phyloP scores from a whole-genome alignment of 2,113 vertebrate genomes.

The Pogona vitticeps region DNA sequence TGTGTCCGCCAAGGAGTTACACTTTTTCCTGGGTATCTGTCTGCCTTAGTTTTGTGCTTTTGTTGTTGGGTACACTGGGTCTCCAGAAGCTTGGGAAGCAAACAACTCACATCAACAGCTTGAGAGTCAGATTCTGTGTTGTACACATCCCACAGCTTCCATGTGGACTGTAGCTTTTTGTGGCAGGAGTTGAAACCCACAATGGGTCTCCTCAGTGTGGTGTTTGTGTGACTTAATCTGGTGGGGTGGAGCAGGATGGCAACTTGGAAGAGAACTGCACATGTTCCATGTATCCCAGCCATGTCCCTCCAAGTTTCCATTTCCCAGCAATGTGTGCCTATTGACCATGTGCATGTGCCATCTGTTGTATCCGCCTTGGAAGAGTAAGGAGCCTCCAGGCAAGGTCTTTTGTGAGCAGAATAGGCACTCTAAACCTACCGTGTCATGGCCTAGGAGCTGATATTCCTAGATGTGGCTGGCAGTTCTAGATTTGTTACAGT shows the following conservation, averaged over 20 bases:
- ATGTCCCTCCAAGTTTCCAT: background rate
- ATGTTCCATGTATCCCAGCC: background rate
- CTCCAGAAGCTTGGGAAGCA: background rate
- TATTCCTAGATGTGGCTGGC: background rate
- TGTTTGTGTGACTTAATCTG: background rate
- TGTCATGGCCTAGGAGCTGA: background rate
- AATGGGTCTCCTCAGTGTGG: background rate
- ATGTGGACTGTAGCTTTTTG: background rate
- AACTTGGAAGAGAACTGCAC: background rate
- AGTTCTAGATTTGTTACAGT: background rate
- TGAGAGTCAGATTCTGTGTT: background rate
- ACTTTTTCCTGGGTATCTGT: background rate
- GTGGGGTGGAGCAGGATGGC: background rate
- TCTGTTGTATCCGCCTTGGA: background rate
- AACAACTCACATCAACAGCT: background rate
- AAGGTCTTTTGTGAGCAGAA: background rate
- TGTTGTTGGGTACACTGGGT: background rate
- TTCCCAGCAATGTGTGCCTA: conserved; percentile 2
- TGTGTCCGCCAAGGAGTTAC: background rate
- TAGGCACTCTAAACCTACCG: background rate
- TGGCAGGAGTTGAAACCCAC: background rate
- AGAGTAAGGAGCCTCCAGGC: background rate
- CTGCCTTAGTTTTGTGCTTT: background rate
- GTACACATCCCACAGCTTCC: background rate
- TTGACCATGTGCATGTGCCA: background rate